Evolutionary conservation across 2,888 invertebrate genomes (phyloP), one percentile per base, ranked within the genome.

Genomic region (Dysmachus trigonus): DNA sequence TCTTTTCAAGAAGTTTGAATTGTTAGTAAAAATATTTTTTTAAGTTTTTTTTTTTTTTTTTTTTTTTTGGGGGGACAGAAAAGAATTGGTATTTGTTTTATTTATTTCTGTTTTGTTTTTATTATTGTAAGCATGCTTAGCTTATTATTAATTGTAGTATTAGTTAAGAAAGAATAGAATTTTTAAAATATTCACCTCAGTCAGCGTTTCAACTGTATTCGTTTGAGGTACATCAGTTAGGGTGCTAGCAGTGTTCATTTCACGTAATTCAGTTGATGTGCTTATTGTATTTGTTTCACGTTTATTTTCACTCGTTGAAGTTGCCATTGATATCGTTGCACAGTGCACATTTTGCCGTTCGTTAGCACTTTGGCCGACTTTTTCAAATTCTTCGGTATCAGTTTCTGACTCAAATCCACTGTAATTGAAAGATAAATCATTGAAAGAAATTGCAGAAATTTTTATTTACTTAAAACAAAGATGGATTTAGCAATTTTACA

Each of bases 321-420:
- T 87, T 18, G 73, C 90, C 89, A 86, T 85, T 47, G 88, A 88
- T 22, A 87, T 85, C 74, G 88, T 87, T 41, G 85, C 92, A 6
- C 94, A 94, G 35, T 89, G 92, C 91, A 1, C 71, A 79, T 83
- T 41, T 88, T 91, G 91, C 88, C 91, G 91, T 74, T 93, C 93
- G 87, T 93, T 91, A 7, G 93, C 93, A 90, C 94, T 94, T 90
- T 95, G 95, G 18, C 94, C 93, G 8, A 97, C 94, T 90, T 95
- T 96, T 92, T 97, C 97, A 92, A 96, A 97, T 90, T 96, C 97
- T 89, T 96, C 96, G 0, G 95, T 95, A 90, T 97, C 96, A 0
- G 96, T 95, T 92, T 96, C 96, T 0, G 96, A 96, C 90, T 96
- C 96, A 90, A 95, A 95, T 88, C 95, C 95, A 90, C 96, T 96